Evolutionary conservation across 2,113 vertebrate species (phyloP), one percentile per base, ranked within the genome.

Genomic region (Chaenogobius annularis): DNA sequence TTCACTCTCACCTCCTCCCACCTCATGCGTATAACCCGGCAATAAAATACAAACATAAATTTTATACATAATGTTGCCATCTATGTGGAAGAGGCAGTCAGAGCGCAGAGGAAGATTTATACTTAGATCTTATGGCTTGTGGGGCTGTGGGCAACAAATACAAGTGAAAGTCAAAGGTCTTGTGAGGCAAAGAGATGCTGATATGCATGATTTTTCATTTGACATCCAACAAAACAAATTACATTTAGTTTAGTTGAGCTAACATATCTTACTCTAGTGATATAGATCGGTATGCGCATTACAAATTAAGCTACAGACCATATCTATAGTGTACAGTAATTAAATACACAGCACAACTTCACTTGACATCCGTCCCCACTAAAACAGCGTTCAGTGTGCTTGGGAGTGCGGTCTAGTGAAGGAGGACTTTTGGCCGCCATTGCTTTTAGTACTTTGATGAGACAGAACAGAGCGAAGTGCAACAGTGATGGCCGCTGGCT

Each of bases 381-480:
- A 8, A 58, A 58, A 58, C 56, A 26, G 12, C 3, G 26, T 14
- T 17, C 13, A 61, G 14, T 17, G 15, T 26, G 26, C 14, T 15
- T 61, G 26, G 26, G 58, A 61, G 26, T 35, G 10, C 9, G 3
- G 31, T 66, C 73, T 62, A 86, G 84, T 85, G 69, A 31, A 31
- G 26, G 20, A 3, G 31, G 81, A 83, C 72, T 31, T 65, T 71
- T 73, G 69, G 64, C 77, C 79, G 82, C 69, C 74, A 82, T 74
- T 64, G 78, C 76, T 74, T 69, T 71, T 52, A 23, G 46, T 22
- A 65, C 66, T 72, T 70, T 82, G 84, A 89, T 84, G 79, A 88
- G 79, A 84, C 59, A 52, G 69, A 89, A 79, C 86, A 86, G 80
- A 72, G 62, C 73, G 73, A 82, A 66, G 73, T 80, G 81, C 63